Base-by-base conservation (phyloP, 1,140 invertebrate genomes). In the Zaprionus davidi region DNA sequence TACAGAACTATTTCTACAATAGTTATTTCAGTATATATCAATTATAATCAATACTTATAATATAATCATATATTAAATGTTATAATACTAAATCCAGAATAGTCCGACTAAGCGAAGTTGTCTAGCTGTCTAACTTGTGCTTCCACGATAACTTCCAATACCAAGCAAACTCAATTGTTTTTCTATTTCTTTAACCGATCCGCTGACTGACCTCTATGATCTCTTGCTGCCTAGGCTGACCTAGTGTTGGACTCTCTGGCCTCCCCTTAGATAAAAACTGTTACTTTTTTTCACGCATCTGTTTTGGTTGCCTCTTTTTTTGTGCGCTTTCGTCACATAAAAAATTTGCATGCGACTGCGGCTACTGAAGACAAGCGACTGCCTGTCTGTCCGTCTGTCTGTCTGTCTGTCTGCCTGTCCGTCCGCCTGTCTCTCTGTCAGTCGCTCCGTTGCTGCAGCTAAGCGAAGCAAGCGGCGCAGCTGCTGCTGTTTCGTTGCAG, bases 301-400 rank as follows among this genome's bases (percentile, higher is more conserved):
- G 53, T 22, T 22, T 51, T 51, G 12, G 46, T 53, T n/a, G 65
- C 17, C 65, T 49, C 59, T 58, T 76, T 78, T 57, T 36, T 70
- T 51, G 11, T 5, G 46, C 46, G 73, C 78, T 73, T 78, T 80
- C 67, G 66, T 84, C 78, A 84, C 71, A 78, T 64, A 67, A 55
- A 71, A 80, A 71, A 71, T 81, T 84, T 78, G 75, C 75, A 67
- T 85, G 58, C 38, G 49, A 69, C 71, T 78, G 76, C 62, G 24
- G 66, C 46, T 62, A 69, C 57, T 24, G 36, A 62, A n/a, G 38
- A n/a, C 24, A 17, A 12, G 34, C 20, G 20, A 41, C 5, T 15
- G 46, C 12, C 11, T 13, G 46, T 20, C 11, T 13, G 46, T 51
- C 46, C 3, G 17, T 22, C 20, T 2, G 20, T 22, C 46, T 1